Conservation (phyloP, 1,140 invertebrate genomes). For the Drosophila ohnishii region DNA sequence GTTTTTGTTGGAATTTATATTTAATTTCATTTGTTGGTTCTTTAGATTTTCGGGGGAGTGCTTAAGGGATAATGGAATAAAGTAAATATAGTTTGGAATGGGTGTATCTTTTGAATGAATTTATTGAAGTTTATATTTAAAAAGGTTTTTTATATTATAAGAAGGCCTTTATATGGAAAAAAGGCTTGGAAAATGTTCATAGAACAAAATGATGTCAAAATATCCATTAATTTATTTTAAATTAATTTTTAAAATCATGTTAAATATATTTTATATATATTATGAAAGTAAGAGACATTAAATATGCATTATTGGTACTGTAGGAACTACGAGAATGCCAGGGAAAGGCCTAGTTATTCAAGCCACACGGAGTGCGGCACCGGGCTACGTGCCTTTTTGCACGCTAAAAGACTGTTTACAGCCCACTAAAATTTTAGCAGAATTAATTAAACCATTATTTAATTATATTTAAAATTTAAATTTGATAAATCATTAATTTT, state of each 20-base stretch:
- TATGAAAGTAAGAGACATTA: background rate
- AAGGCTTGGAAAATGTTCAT: no score
- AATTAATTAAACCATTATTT: background rate
- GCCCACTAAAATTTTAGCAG: background rate
- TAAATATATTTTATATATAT: background rate
- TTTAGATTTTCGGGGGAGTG: constrained; percentile 27
- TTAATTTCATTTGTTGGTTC: constrained; percentile 40
- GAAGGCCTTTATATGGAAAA: background rate
- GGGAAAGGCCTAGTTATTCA: no score
- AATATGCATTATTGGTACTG: background rate
- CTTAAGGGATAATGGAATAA: background rate
- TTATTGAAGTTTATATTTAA: no score
- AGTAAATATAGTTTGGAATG: background rate
- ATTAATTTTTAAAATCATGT: background rate
- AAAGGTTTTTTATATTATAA: no score
- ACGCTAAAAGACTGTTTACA: no score
- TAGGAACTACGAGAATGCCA: background rate
- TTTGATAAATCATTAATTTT: background rate
- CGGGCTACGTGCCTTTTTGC: no score
- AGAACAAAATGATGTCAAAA: background rate
- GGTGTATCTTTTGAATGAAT: no score
- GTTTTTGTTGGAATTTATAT: constrained; percentile 24
- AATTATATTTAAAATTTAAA: background rate
- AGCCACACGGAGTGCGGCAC: no score
- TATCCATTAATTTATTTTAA: background rate